These are phyloP conservation scores for Paratilapia polleni DNA, from an alignment of 2,113 vertebrate species.

Conservation along the genomic window DNA sequence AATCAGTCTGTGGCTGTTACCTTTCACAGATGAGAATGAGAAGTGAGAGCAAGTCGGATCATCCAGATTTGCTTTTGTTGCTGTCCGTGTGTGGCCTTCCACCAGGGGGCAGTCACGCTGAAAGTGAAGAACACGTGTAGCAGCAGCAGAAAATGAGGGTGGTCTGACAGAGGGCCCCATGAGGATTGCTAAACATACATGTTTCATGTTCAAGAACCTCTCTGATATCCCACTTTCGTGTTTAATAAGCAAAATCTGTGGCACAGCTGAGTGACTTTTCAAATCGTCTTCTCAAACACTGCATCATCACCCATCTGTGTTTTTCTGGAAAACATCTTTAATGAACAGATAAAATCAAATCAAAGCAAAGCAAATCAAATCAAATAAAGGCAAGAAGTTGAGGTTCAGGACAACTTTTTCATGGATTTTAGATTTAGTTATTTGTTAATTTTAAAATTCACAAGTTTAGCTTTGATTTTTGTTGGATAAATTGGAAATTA, in stretches of 20 bases:
- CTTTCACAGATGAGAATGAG: not conserved
- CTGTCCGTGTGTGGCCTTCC: not conserved
- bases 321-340: not conserved
- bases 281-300: not conserved
- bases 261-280: not conserved
- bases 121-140: constrained; percentile 19
- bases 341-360: not conserved
- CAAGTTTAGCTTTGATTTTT: not conserved
- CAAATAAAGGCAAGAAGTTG: not conserved
- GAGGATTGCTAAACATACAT: constrained; percentile 47
- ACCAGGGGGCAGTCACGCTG: constrained; percentile 52
- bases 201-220: constrained; percentile 18
- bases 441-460: too few species aligned
- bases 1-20: not conserved
- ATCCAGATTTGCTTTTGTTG: not conserved
- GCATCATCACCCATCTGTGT: not conserved
- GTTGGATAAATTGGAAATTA: not conserved
- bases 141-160: constrained; percentile 40
- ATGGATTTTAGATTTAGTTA: not conserved
- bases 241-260: not conserved
- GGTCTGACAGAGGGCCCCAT: constrained; percentile 52
- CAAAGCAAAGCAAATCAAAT: too few species aligned
- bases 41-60: not conserved
- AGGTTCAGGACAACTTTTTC: not conserved
- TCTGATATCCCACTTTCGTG: not conserved